Evolutionary conservation across 2,797 vertebrate species (phyloP), one percentile per base, ranked within the genome.

Genomic region (Spea hammondii): DNA sequence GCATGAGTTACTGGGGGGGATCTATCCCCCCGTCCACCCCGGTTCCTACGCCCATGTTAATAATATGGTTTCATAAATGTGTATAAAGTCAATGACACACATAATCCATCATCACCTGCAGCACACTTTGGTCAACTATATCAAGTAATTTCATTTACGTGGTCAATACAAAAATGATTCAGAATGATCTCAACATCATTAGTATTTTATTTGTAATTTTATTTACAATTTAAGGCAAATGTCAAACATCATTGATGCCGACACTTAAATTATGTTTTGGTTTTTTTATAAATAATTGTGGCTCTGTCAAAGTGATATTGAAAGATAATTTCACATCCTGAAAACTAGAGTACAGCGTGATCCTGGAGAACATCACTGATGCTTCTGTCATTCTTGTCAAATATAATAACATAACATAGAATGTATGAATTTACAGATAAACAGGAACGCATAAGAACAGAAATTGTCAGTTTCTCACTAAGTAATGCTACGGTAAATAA

Each of bases 71-170:
- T 79, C 72, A 49, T 72, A 68, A 73, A 72, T 79, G 78, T 65
- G 12, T 74, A 68, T 64, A 69, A 70, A 64, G 78, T 65, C 72
- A 78, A 62, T 54, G 55, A 54, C 65, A 69, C 72, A 62, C 78
- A 74, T 74, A 79, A 79, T 79, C 69, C 44, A 79, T 74, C 66
- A 74, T 74, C 78, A 74, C 78, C 71, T 74, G 78, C 54, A 74
- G 59, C 66, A 74, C 70, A 54, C 65, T 44, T 53, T 79, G 78
- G 72, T 74, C 78, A 79, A 64, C 65, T 11, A 64, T 69, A 57
- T 79, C 78, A 74, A 65, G 32, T 10, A 49, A 70, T 69, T 14
- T 74, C 49, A 4, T 54, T 69, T 47, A 60, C 32, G 32, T 47
- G 17, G 32, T 9, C 47, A 53, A 50, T 4, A 14, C 6, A 13